Evolutionary conservation across 92 coral and sea anemone species (phyloP), one percentile per base, ranked within the genome.

Genomic region (Blastomussa wellsi): DNA sequence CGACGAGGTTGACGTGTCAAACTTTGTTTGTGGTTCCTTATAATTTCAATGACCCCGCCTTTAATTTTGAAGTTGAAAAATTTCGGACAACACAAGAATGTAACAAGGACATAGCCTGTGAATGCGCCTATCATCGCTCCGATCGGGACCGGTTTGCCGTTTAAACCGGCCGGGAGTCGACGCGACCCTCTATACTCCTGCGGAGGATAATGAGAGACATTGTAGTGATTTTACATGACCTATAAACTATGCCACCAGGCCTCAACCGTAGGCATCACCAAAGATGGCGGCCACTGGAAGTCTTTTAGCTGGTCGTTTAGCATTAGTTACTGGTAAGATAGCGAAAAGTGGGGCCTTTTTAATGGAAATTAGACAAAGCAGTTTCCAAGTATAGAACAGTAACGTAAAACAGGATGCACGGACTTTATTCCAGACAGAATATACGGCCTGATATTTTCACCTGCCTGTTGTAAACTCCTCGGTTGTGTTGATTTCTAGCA

Each of bases 281-380:
- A 90, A 69, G 60, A 92, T 92, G 95, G 93, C 93, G 77, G 90
- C 90, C 71, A 38, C 75, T 33, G 79, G 74, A 15, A 82, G 87
- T 17, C 62, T 75, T 84, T 74, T 91, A 29, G 74, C 85, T 7
- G 93, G 95, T 78, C 95, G 95, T 32, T 81, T 93, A 68, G 95
- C 95, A 47, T 42, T 93, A 41, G 95, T 93, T 28, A 93, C 95
- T 72, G 95, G 95, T 88, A 85, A 62, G 83, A 53, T 65, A 28
- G 20, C 6, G 5, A 3, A 17, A 1, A 32, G 20, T 77, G 36
- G 12, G 28, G 32, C 32, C 57, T n/a, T 74, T n/a, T 41, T 24
- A 20, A 9, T 24, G 4, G 22, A 19, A 16, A n/a, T 42, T 16
- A 24, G n/a, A 12, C 22, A 42, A 20, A 74, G 3, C 2, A 26